These are phyloP conservation scores for Urocolius indicus DNA, from an alignment of 2,113 vertebrate genomes.

Conservation along the genomic window DNA sequence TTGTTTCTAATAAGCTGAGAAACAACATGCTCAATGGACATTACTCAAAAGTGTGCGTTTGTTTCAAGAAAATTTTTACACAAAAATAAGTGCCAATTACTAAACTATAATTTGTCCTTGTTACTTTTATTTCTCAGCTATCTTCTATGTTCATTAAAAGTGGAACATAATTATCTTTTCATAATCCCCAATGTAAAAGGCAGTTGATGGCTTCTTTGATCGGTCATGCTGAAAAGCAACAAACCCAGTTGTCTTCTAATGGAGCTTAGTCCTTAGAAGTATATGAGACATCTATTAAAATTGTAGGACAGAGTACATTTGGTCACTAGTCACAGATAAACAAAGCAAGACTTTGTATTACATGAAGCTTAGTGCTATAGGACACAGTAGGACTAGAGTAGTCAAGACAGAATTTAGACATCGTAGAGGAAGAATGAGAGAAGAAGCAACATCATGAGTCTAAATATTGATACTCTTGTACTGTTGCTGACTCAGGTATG, in stretches of 20 bases:
- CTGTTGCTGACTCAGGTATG: not conserved
- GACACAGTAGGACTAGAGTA: not conserved
- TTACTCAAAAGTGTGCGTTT: not conserved
- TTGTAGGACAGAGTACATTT: not conserved
- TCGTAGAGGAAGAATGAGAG: not conserved
- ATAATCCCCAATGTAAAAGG: not conserved
- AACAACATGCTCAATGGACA: not conserved
- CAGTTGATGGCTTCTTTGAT: not conserved
- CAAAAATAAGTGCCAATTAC: not conserved
- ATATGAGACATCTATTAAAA: not conserved
- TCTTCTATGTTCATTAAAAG: not conserved
- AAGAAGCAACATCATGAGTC: not conserved
- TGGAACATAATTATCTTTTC: not conserved
- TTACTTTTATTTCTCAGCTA: not conserved
- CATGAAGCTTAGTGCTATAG: not conserved
- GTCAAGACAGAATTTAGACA: not conserved
- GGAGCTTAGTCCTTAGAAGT: not conserved
- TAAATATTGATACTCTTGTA: not conserved
- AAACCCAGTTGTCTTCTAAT: not conserved
- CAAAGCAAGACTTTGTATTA: not conserved
- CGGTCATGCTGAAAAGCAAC: not conserved
- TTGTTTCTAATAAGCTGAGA: not conserved
- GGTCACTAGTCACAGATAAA: not conserved
- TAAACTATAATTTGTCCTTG: not conserved
- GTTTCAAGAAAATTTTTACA: not conserved